Conservation (phyloP, 1,140 invertebrate species). For the Philaenus spumarius region DNA sequence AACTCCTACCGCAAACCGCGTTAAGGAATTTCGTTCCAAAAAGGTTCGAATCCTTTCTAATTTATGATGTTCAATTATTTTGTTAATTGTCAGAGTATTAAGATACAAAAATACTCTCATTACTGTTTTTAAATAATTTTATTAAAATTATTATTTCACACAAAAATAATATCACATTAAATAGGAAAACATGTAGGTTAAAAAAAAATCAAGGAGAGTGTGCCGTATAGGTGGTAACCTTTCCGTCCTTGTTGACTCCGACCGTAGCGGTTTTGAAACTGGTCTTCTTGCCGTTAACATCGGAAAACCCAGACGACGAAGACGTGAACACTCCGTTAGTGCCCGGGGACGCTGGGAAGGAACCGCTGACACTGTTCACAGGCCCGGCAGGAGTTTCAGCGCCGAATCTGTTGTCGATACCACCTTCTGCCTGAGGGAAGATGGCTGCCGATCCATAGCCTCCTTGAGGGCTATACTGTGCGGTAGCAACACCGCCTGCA, state of each 20-base stretch:
- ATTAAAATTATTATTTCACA: too few relatives aligned
- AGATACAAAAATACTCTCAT: too few relatives aligned
- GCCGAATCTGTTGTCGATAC: slow-evolving; percentile 47
- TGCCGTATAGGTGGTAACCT: slow-evolving; percentile 42
- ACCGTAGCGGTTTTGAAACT: slow-evolving; percentile 52
- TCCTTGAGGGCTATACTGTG: slow-evolving; percentile 35
- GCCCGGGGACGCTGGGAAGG: slow-evolving; percentile 35
- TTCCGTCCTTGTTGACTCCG: slow-evolving; percentile 63
- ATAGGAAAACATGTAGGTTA: too few relatives aligned
- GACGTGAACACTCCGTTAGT: slow-evolving; percentile 50
- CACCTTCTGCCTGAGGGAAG: slow-evolving; percentile 47
- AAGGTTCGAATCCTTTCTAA: too few relatives aligned
- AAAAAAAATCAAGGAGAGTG: slow-evolving; percentile 25
- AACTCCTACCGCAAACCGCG: too few relatives aligned
- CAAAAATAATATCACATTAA: too few relatives aligned
- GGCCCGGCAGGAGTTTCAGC: neutral
- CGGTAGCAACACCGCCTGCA: slow-evolving; percentile 26
- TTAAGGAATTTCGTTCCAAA: too few relatives aligned
- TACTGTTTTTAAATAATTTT: too few relatives aligned
- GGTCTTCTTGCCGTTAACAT: slow-evolving; percentile 50
- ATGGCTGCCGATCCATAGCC: slow-evolving; percentile 34
- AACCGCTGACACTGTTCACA: slow-evolving; percentile 5
- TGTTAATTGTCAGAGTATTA: too few relatives aligned
- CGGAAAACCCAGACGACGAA: slow-evolving; percentile 48
- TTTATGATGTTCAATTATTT: too few relatives aligned